Evolutionary conservation across 2,113 vertebrate genomes (phyloP), one percentile per base, ranked within the genome.

Genomic region (Nothobranchius kuhntae): DNA sequence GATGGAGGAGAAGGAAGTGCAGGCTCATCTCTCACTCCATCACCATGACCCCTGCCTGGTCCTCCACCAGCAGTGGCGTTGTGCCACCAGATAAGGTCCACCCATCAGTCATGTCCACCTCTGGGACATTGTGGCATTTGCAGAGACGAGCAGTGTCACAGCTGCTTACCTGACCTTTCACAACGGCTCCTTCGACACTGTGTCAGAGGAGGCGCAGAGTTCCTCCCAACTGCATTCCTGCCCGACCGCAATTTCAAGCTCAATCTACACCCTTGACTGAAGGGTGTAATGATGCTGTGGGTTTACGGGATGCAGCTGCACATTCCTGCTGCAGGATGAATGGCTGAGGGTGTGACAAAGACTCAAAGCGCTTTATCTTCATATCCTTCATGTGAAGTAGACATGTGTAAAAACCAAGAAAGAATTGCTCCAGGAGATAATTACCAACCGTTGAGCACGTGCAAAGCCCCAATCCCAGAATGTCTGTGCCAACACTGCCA

Each of bases 81-180:
- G 74, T 86, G 66, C 80, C 68, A 59, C 55, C 71, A 81, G 75
- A 87, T 86, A 85, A 87, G 86, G 82, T 86, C 73, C 68, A 53
- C 48, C 78, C 44, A 71, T 87, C 86, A 80, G 64, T 87, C 84
- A 83, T 45, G 44, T 54, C n/a, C 38, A 86, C 85, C 85, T 71
- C 65, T 55, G 85, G 72, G 84, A 89, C 81, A 82, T 63, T 53
- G 46, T 91, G 89, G 80, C 89, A 91, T 91, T 91, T 91, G 71
- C 75, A 46, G 85, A 84, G 86, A 69, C 10, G 66, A 77, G 74
- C 82, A 87, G 70, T 80, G 82, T 86, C 78, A 68, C 71, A 73
- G 80, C 71, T 82, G 85, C 82, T 88, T 82, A 75, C 74, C 59
- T 85, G 86, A 92, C 90, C 89, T 90, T 89, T 90, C 83, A 79